A percentile compares a stretch with the other conserved stretches of the same genome.
Conservation (phyloP, 2,113 vertebrate species). For the Cacatua alba region DNA sequence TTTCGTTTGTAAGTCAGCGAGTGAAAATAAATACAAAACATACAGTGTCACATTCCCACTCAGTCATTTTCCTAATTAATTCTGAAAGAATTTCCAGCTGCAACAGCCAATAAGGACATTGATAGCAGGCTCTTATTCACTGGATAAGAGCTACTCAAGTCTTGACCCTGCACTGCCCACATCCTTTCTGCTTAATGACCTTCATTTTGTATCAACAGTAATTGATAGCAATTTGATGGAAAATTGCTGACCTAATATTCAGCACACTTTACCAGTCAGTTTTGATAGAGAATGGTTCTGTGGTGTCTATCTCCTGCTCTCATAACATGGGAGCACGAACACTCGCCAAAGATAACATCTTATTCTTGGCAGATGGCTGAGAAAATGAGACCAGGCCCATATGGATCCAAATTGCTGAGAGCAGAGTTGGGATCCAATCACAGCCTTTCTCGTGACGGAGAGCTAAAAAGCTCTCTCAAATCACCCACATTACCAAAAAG, state of each 20-base stretch:
- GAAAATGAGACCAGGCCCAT: neutral
- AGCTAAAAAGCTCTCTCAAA: neutral
- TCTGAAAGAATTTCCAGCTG: slow-evolving; percentile 26
- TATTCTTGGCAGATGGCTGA: slow-evolving; percentile 2
- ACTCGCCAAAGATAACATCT: slow-evolving; percentile 20
- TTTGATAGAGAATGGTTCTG: slow-evolving; percentile 18
- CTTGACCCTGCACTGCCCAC: slow-evolving; percentile 5
- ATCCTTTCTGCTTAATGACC: slow-evolving; percentile 19
- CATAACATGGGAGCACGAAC: neutral
- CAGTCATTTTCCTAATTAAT: neutral
- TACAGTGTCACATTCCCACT: neutral
- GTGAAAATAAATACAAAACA: slow-evolving; percentile 16
- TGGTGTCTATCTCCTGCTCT: neutral
- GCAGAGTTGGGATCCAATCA: neutral
- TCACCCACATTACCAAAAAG: neutral
- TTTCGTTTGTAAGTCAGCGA: neutral
- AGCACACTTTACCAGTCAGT: neutral
- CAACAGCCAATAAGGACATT: neutral
- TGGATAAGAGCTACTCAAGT: neutral
- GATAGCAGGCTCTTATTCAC: neutral
- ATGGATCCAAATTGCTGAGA: neutral
- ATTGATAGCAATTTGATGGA: slow-evolving; percentile 24
- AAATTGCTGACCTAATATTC: slow-evolving; percentile 12
- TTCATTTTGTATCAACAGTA: slow-evolving; percentile 32
- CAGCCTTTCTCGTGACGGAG: neutral